These are phyloP conservation scores for Popillia japonica DNA, from an alignment of 1,140 invertebrate genomes.

Conservation along the genomic window DNA sequence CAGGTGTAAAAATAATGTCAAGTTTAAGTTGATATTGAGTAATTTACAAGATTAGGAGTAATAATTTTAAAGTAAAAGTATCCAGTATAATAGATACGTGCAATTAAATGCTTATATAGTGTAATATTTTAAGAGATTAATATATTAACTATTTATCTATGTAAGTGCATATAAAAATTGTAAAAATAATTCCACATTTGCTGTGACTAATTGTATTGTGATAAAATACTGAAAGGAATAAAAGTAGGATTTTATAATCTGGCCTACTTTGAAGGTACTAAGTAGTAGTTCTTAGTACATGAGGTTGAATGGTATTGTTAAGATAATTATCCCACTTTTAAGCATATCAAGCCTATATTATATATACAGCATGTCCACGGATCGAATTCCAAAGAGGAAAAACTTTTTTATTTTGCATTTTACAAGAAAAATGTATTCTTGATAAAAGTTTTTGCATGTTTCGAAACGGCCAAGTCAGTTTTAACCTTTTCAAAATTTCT, in stretches of 20 bases:
- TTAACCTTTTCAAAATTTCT: too few relatives aligned
- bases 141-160: conserved; percentile 6
- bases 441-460: too few relatives aligned
- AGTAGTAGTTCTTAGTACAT: not conserved
- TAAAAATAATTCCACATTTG: conserved; percentile 24
- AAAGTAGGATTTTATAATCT: not conserved
- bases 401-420: too few relatives aligned
- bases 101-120: not conserved
- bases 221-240: not conserved
- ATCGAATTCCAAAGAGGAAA: too few relatives aligned
- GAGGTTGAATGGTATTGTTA: not conserved
- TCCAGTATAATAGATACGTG: not conserved
- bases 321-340: not conserved
- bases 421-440: too few relatives aligned
- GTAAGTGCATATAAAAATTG: not conserved
- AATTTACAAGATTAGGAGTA: not conserved
- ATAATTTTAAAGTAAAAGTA: not conserved
- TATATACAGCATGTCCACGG: too few relatives aligned
- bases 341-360: not conserved
- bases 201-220: conserved; percentile 31
- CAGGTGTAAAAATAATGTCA: not conserved
- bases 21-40: not conserved
- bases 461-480: too few relatives aligned
- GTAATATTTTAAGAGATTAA: not conserved
- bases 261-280: conserved; percentile 19